Evolutionary conservation across 2,888 invertebrate species (phyloP).

Genomic region (Eurois occulta): DNA sequence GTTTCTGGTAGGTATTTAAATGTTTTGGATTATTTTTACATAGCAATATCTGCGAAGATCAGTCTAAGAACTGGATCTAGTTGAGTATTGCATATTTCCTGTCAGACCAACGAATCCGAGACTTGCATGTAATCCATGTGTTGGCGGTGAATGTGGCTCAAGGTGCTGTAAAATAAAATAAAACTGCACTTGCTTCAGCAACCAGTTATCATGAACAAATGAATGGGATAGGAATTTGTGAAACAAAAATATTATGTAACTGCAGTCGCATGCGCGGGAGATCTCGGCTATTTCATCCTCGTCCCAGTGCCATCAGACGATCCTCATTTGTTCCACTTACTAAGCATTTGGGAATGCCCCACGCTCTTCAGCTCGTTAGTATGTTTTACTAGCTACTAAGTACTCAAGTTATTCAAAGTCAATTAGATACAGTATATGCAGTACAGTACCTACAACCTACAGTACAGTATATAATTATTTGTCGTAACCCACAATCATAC

Average conservation of each 20-base stretch:
- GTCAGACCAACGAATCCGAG: constrained; percentile 26
- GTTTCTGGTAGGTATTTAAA: not conserved
- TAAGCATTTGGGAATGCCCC: not conserved
- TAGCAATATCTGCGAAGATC: constrained; percentile 4
- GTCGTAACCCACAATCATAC: not conserved
- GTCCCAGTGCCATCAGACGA: not conserved
- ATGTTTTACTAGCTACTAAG: not conserved
- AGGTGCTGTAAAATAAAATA: constrained; percentile 32
- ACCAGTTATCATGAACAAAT: constrained; percentile 26
- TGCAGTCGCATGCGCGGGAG: not conserved
- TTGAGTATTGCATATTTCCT: constrained; percentile 45
- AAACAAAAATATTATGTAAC: constrained; percentile 9
- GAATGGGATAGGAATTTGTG: constrained; percentile 6
- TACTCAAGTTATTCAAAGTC: not conserved
- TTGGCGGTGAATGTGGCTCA: constrained; percentile 40
- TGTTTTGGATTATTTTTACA: not conserved
- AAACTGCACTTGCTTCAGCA: constrained; percentile 14
- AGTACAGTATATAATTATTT: no score
- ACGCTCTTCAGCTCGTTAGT: not conserved
- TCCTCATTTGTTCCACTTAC: not conserved
- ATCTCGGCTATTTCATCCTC: no score
- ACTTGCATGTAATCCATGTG: constrained; percentile 29
- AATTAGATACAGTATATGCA: no score
- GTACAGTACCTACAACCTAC: no score
- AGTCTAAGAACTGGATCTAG: constrained; percentile 14